Evolutionary conservation across 2,797 vertebrate species (phyloP), one percentile per base, ranked within the genome.

Genomic region (Darevskia mixta): DNA sequence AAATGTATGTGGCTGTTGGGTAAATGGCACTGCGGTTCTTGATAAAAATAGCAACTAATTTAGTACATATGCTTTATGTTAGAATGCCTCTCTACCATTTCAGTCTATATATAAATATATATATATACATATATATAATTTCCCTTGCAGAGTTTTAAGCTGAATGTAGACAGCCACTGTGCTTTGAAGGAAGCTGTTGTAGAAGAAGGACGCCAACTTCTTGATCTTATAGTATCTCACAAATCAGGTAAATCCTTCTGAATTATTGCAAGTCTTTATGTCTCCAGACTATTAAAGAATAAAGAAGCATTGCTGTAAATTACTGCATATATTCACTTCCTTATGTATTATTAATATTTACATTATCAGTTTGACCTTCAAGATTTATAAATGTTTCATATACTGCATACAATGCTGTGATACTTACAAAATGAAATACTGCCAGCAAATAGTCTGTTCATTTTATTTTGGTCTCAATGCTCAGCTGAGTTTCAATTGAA

Each of bases 291-390:
- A 97, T 97, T 97, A 97, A 96, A 96, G 97, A 97, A 96, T 96
- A 97, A 97, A 96, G 96, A 97, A 95, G 97, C 95, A 96, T 97
- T 97, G 97, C 97, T 96, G 96, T 97, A 97, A 97, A 97, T 97
- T 97, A 97, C 96, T 95, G 97, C 97, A 96, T 97, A 97, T 97
- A 97, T 97, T 97, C 97, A 93, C 95, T 95, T 97, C 96, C 97
- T 98, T 98, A 98, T 98, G 97, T 97, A 98, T 98, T 98, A 98
- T 98, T 98, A 98, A 98, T 98, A 98, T 98, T 98, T 98, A 98
- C 97, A 98, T 98, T 98, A 98, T 98, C 98, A 98, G 97, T 97
- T 97, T 98, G 98, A 98, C 98, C 98, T 98, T 98, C 97, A 98
- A 97, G 97, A 98, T 98, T 97, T 98, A 98, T 98, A 98, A 98